phyloP scores from a whole-genome alignment of 2,113 vertebrate species.

The Reinhardtius hippoglossoides region DNA sequence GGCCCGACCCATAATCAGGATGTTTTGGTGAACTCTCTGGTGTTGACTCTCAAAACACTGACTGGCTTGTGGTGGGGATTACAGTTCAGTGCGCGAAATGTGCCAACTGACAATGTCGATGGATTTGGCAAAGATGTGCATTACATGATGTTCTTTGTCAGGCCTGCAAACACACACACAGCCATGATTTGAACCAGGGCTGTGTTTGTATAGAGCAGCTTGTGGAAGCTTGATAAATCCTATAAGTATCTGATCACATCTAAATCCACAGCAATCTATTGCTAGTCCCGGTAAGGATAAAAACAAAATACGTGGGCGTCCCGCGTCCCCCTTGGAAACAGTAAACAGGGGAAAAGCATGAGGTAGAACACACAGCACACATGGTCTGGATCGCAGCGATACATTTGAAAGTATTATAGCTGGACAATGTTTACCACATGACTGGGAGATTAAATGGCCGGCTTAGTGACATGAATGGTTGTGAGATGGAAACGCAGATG shows the following conservation, averaged over 20 bases:
- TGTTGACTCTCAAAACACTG: slow-evolving; percentile 54
- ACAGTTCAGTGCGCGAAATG: slow-evolving; percentile 61
- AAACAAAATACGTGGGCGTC: slow-evolving; percentile 27
- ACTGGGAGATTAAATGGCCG: slow-evolving; percentile 37
- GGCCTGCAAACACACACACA: slow-evolving; percentile 66
- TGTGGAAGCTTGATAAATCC: slow-evolving; percentile 77
- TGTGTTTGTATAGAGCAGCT: slow-evolving; percentile 66
- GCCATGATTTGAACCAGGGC: slow-evolving; percentile 59
- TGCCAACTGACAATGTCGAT: slow-evolving; percentile 78
- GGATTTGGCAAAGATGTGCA: slow-evolving; percentile 73
- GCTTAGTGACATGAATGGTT: slow-evolving; percentile 8
- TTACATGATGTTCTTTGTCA: slow-evolving; percentile 77
- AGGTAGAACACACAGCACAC: slow-evolving; percentile 4
- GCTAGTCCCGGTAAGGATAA: slow-evolving; percentile 52
- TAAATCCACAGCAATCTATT: slow-evolving; percentile 73
- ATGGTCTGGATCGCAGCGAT: background rate
- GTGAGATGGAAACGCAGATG: slow-evolving; percentile 49
- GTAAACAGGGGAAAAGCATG: slow-evolving; percentile 16
- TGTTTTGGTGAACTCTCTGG: slow-evolving; percentile 50
- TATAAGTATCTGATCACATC: slow-evolving; percentile 70
- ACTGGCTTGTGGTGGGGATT: slow-evolving; percentile 68
- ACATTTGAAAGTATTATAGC: slow-evolving; percentile 24
- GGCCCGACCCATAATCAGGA: slow-evolving; percentile 52
- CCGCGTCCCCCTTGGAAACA: slow-evolving; percentile 48
- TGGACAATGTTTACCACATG: slow-evolving; percentile 25